phyloP scores from a whole-genome alignment of 2,113 vertebrate genomes.

The Trochalopteron elliotii region DNA sequence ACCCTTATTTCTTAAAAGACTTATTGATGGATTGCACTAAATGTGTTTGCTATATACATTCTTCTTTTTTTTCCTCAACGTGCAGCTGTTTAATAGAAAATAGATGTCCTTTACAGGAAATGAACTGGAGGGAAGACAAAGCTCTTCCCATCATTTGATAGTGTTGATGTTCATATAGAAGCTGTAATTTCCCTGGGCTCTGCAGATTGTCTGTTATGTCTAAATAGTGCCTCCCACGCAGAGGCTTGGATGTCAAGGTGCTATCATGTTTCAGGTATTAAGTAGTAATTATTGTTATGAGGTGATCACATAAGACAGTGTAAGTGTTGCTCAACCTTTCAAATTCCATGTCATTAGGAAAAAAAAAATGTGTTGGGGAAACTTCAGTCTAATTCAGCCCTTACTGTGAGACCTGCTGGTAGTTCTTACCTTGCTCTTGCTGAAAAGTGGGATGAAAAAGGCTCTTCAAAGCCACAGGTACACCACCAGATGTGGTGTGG shows the following conservation, averaged over 20 bases:
- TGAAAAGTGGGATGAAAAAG: background rate
- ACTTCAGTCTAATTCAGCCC: background rate
- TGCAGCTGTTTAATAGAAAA: background rate
- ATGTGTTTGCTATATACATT: background rate
- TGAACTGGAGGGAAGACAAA: background rate
- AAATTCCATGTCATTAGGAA: background rate
- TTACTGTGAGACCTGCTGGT: background rate
- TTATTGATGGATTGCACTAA: background rate
- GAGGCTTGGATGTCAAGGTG: slow-evolving; percentile 6
- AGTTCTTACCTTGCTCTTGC: background rate
- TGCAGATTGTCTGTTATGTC: slow-evolving; percentile 7
- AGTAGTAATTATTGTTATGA: background rate
- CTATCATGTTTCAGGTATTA: background rate
- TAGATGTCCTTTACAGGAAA: slow-evolving; percentile 30
- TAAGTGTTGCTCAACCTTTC: slow-evolving; percentile 4
- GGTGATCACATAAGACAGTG: background rate
- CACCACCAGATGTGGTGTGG: too few relatives aligned
- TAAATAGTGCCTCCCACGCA: slow-evolving; percentile 10
- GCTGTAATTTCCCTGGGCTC: background rate
- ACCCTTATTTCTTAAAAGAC: background rate
- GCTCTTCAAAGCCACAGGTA: background rate
- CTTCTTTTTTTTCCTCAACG: background rate
- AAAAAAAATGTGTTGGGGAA: background rate
- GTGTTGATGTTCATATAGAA: background rate
- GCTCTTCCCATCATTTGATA: slow-evolving; percentile 17